A percentile compares a stretch with the other conserved stretches of the same genome.
These are phyloP conservation scores for Deroplatys truncata DNA, from an alignment of 2,888 invertebrate species.

Conservation along the genomic window DNA sequence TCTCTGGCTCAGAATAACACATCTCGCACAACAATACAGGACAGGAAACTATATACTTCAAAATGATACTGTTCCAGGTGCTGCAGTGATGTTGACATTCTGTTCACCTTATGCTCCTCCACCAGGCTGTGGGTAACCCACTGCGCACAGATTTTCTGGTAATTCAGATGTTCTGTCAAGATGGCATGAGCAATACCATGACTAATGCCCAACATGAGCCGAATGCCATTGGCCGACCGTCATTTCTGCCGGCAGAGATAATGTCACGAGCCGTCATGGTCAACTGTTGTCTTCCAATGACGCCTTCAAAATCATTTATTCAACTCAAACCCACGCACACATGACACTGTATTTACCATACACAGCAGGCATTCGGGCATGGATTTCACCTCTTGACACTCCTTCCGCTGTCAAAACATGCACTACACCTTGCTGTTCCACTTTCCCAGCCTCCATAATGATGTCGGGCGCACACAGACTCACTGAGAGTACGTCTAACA, in stretches of 20 bases:
- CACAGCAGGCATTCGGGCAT: too few species aligned
- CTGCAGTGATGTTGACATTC: not conserved
- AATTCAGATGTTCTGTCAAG: not conserved
- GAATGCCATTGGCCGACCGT: not conserved
- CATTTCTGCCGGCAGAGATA: not conserved
- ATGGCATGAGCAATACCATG: not conserved
- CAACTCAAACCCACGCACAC: too few species aligned
- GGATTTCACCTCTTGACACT: too few species aligned
- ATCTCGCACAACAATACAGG: not conserved
- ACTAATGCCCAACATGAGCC: not conserved
- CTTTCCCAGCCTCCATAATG: too few species aligned
- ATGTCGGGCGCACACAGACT: too few species aligned
- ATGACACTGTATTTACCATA: too few species aligned
- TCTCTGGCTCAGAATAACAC: too few species aligned
- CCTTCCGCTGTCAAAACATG: too few species aligned
- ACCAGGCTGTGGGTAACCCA: not conserved
- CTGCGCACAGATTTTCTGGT: not conserved
- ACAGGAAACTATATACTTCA: not conserved
- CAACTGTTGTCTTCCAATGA: too few species aligned
- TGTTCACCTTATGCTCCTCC: not conserved
- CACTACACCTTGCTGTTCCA: too few species aligned
- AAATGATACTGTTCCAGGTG: not conserved
- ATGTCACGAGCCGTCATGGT: not conserved
- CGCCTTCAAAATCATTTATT: too few species aligned
- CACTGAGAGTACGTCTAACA: too few species aligned